A percentile compares a stretch with the other conserved stretches of the same genome.
These are phyloP conservation scores for Chrysolina haemoptera DNA, from an alignment of 2,888 invertebrate genomes.

Conservation along the genomic window DNA sequence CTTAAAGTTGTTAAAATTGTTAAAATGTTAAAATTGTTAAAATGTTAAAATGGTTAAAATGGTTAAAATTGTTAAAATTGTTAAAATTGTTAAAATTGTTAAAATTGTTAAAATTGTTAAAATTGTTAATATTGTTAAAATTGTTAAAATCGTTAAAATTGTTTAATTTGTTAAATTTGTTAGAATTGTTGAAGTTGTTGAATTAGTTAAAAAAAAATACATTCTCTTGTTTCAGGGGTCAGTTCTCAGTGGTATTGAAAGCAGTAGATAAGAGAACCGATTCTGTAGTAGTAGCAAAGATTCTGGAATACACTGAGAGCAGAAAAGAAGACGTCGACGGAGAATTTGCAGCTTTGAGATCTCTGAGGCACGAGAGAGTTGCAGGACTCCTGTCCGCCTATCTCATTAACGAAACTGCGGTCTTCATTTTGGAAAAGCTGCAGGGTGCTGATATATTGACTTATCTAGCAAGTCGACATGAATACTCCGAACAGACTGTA, in stretches of 20 bases:
- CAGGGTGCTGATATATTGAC: conserved; percentile 94
- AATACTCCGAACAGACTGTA: conserved; percentile 94
- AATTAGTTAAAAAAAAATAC: too few species aligned
- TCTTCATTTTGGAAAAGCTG: conserved; percentile 85
- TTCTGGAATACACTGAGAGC: conserved; percentile 79
- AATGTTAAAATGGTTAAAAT: too few species aligned
- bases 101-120: too few species aligned
- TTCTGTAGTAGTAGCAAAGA: conserved; percentile 87
- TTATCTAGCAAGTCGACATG: conserved; percentile 89
- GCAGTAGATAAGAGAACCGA: conserved; percentile 84
- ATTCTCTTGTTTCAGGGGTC: conserved; percentile 75
- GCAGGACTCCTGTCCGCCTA: conserved; percentile 82
- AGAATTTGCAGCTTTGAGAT: conserved; percentile 88
- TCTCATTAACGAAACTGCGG: conserved; percentile 80
- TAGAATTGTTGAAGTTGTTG: too few species aligned
- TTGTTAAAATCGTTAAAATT: too few species aligned
- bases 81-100: too few species aligned
- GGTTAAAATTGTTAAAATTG: too few species aligned
- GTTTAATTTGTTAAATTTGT: too few species aligned
- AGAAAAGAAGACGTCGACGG: conserved; percentile 79
- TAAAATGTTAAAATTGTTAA: too few species aligned
- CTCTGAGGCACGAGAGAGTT: conserved; percentile 91
- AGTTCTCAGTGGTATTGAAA: conserved; percentile 89
- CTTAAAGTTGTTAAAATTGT: too few species aligned
- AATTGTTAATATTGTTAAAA: too few species aligned